A percentile compares a stretch with the other conserved stretches of the same genome.
phyloP scores from a whole-genome alignment of 2,888 invertebrate genomes.

The Eupeodes luniger region DNA sequence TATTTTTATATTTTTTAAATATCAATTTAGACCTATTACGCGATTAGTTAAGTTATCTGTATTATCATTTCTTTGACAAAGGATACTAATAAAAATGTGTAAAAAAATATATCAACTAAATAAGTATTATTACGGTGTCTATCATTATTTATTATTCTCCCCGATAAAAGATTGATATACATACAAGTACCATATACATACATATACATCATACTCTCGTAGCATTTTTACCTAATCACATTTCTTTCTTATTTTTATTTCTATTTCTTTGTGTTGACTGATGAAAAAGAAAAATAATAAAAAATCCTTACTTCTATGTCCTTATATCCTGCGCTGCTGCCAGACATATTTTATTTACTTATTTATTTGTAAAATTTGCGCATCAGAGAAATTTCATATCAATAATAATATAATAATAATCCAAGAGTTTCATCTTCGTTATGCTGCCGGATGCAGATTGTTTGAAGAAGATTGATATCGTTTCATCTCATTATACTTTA shows the following conservation, averaged over 20 bases:
- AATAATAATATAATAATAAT: not conserved
- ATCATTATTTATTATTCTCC: constrained; percentile 21
- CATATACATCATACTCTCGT: constrained; percentile 37
- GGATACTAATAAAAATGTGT: constrained; percentile 67
- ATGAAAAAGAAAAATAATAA: not conserved
- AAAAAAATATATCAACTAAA: constrained; percentile 70
- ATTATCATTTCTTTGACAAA: constrained; percentile 54
- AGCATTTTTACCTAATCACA: constrained; percentile 62
- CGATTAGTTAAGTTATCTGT: constrained; percentile 69
- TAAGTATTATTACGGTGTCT: constrained; percentile 40
- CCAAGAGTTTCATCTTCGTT: constrained; percentile 5
- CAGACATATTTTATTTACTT: constrained; percentile 14
- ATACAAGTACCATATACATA: constrained; percentile 49
- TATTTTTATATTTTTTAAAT: constrained; percentile 15
- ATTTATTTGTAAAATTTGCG: not conserved
- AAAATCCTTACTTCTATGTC: not conserved
- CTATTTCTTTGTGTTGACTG: constrained; percentile 18
- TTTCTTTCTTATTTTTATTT: constrained; percentile 30
- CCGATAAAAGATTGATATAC: constrained; percentile 52
- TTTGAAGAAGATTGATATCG: constrained; percentile 26
- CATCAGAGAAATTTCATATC: not conserved
- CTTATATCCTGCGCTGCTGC: not conserved
- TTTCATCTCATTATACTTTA: constrained; percentile 77
- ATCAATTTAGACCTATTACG: constrained; percentile 75
- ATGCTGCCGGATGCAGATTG: not conserved